Percentiles rank a stretch among this genome's conserved stretches.
These are phyloP conservation scores for Gymnoscopelus microlampas DNA, from an alignment of 2,797 vertebrate species.

Conservation along the genomic window DNA sequence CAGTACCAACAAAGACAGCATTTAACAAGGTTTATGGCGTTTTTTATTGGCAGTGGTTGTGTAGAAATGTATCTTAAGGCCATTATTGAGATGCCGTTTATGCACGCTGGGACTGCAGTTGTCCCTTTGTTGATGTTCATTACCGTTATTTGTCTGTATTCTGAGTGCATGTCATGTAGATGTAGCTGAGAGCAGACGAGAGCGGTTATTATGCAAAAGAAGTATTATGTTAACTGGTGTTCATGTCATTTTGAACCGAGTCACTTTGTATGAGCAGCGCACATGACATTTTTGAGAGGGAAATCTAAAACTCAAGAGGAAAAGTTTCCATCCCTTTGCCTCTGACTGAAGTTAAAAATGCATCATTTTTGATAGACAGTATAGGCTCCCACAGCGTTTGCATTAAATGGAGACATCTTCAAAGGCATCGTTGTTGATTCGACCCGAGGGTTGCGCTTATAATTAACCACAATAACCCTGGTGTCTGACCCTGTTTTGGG, in stretches of 20 bases:
- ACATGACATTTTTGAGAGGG: slow-evolving; percentile 49
- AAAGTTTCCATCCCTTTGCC: slow-evolving; percentile 37
- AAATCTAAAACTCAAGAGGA: slow-evolving; percentile 46
- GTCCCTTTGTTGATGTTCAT: slow-evolving; percentile 26
- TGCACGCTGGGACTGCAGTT: background rate
- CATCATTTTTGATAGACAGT: slow-evolving; percentile 27
- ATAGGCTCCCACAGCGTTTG: slow-evolving; percentile 34
- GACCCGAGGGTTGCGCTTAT: background rate
- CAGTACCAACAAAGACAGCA: too few relatives aligned
- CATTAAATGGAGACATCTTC: slow-evolving; percentile 32
- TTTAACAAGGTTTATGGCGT: too few relatives aligned
- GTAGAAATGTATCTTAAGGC: background rate
- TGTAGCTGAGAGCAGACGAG: slow-evolving; percentile 10
- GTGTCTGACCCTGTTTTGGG: too few relatives aligned
- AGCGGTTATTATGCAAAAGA: background rate
- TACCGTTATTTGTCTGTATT: slow-evolving; percentile 26
- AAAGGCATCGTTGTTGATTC: slow-evolving; percentile 41
- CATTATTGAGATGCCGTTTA: slow-evolving; percentile 23
- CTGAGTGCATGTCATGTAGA: slow-evolving; percentile 24
- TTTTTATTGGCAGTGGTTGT: too few relatives aligned
- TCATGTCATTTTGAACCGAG: slow-evolving; percentile 41
- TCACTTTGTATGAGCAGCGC: slow-evolving; percentile 34
- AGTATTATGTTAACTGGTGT: slow-evolving; percentile 30
- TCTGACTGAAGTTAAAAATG: slow-evolving; percentile 42
- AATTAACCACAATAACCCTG: too few relatives aligned